These are phyloP conservation scores for Malthinus seriepunctatus DNA, from an alignment of 2,888 invertebrate species.

Conservation along the genomic window DNA sequence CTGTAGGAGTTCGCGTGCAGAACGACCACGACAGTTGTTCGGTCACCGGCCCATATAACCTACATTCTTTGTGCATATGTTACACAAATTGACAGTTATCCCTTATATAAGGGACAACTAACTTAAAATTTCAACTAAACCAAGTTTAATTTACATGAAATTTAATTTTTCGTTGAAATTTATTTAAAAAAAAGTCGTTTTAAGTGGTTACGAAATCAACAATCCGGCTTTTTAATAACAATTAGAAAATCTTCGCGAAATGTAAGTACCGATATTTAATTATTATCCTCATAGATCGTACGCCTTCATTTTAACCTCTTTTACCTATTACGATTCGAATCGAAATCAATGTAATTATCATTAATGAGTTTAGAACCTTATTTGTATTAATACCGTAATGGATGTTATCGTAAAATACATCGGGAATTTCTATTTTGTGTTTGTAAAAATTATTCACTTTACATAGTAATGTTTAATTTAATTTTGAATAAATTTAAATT, in stretches of 20 bases:
- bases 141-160: not conserved
- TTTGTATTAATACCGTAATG: constrained; percentile 8
- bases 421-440: too few species aligned
- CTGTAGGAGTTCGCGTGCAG: constrained; percentile 40
- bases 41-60: constrained; percentile 42
- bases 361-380: constrained; percentile 19
- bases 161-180: not conserved
- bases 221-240: not conserved
- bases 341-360: constrained; percentile 12
- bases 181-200: not conserved
- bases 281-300: constrained; percentile 22
- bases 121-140: too few species aligned
- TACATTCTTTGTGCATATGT: constrained; percentile 39
- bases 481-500: too few species aligned
- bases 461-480: too few species aligned
- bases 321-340: constrained; percentile 37
- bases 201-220: not conserved
- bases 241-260: constrained; percentile 16
- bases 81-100: constrained; percentile 34
- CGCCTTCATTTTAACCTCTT: constrained; percentile 40
- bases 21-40: constrained; percentile 39
- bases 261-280: constrained; percentile 22
- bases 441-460: too few species aligned
- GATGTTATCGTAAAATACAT: too few species aligned
- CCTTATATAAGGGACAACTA: constrained; percentile 6